phyloP scores from a whole-genome alignment of 2,888 invertebrate species.

The Plagodis dolabraria region DNA sequence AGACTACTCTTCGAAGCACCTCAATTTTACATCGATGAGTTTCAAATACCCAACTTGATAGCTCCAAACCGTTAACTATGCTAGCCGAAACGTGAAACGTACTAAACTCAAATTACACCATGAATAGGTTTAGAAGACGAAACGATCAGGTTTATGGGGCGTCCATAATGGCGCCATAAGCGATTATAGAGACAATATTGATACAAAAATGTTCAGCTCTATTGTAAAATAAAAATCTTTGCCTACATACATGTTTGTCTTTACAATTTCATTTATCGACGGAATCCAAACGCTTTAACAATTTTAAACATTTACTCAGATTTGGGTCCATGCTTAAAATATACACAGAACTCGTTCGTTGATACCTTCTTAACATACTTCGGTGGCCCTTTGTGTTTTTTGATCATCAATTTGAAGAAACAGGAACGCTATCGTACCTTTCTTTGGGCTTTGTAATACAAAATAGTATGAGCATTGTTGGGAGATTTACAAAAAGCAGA shows the following conservation, averaged over 20 bases:
- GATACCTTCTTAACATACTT: slow-evolving; percentile 33
- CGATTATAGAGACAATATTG: slow-evolving; percentile 39
- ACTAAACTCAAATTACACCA: slow-evolving; percentile 40
- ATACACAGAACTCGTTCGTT: slow-evolving; percentile 29
- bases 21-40: slow-evolving; percentile 45
- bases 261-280: slow-evolving; percentile 35
- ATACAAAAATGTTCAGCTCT: slow-evolving; percentile 37
- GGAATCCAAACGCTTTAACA: slow-evolving; percentile 15
- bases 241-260: slow-evolving; percentile 34
- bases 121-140: slow-evolving; percentile 36
- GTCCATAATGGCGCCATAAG: slow-evolving; percentile 36
- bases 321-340: slow-evolving; percentile 24
- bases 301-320: slow-evolving; percentile 11
- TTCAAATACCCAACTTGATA: slow-evolving; percentile 54
- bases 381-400: slow-evolving; percentile 33
- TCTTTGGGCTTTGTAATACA: slow-evolving; percentile 45
- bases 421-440: slow-evolving; percentile 34
- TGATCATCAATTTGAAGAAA: slow-evolving; percentile 41
- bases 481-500: slow-evolving; percentile 64
- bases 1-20: slow-evolving; percentile 8
- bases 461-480: slow-evolving; percentile 53
- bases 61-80: slow-evolving; percentile 33
- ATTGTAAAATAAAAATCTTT: slow-evolving; percentile 36
- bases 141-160: slow-evolving; percentile 37
- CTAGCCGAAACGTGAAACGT: slow-evolving; percentile 50